Percentiles rank a stretch among this genome's conserved stretches.
Evolutionary conservation across 1,140 invertebrate genomes (phyloP).

Genomic region (Meloidogyne chitwoodi): DNA sequence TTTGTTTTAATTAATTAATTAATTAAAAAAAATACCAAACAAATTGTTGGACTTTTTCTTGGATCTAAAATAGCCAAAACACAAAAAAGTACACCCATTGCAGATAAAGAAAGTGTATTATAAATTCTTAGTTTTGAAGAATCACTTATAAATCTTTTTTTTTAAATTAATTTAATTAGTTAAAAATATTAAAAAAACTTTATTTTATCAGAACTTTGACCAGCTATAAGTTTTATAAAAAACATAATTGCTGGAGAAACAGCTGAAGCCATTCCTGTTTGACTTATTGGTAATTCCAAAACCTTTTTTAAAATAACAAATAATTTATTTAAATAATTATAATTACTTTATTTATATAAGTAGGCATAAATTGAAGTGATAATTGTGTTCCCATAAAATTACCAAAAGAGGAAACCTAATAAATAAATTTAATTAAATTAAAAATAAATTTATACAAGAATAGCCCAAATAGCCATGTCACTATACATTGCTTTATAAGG

Average conservation of each 20-base stretch:
- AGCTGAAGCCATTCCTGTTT: constrained; percentile 51
- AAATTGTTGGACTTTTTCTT: constrained; percentile 21
- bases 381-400: constrained; percentile 50
- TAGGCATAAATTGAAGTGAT: constrained; percentile 47
- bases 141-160: constrained; percentile 37
- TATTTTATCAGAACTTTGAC: constrained; percentile 43
- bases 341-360: constrained; percentile 42
- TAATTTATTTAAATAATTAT: background rate
- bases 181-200: constrained; percentile 10
- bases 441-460: constrained; percentile 22
- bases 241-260: constrained; percentile 54
- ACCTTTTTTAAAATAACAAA: constrained; percentile 17
- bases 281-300: constrained; percentile 46
- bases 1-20: background rate
- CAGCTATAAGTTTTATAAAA: constrained; percentile 50
- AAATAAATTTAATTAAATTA: background rate
- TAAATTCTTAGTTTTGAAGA: constrained; percentile 43
- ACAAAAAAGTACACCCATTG: constrained; percentile 52
- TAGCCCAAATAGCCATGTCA: constrained; percentile 46
- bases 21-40: constrained; percentile 30
- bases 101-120: constrained; percentile 43
- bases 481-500: constrained; percentile 44
- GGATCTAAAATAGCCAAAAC: constrained; percentile 45
- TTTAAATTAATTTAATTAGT: background rate
- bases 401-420: constrained; percentile 41